phyloP scores from a whole-genome alignment of 2,888 invertebrate species.

The Ryuthela nishihirai region DNA sequence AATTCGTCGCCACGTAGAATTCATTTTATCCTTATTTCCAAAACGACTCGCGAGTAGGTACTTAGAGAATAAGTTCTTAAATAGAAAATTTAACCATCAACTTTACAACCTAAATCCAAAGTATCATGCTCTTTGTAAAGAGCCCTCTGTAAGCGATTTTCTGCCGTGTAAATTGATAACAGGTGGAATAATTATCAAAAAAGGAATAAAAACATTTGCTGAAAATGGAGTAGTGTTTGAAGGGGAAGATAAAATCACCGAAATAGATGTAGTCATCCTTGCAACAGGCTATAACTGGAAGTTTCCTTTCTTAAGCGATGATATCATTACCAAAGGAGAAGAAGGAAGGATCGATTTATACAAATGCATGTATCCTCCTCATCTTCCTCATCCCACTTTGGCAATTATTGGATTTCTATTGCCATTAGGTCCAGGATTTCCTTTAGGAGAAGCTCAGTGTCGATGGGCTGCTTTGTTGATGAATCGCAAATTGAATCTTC shows the following conservation, averaged over 20 bases:
- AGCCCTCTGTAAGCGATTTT: conserved; percentile 51
- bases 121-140: conserved; percentile 46
- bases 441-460: conserved; percentile 54
- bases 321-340: conserved; percentile 29
- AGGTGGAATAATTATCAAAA: conserved; percentile 48
- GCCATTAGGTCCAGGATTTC: conserved; percentile 54
- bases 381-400: conserved; percentile 48
- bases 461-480: conserved; percentile 51
- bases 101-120: conserved; percentile 51
- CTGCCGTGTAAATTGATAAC: conserved; percentile 52
- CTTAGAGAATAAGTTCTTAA: conserved; percentile 19
- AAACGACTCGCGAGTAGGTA: conserved; percentile 16
- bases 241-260: conserved; percentile 19
- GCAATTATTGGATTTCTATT: conserved; percentile 53
- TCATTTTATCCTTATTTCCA: conserved; percentile 7
- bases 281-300: conserved; percentile 51
- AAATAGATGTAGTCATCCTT: conserved; percentile 47
- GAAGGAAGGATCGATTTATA: conserved; percentile 48
- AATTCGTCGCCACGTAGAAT: conserved; percentile 24
- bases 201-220: conserved; percentile 44
- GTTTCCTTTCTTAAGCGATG: conserved; percentile 47
- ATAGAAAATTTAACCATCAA: conserved; percentile 46
- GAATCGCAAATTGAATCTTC: conserved; percentile 42
- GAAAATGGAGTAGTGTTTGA: conserved; percentile 34
- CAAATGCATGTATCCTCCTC: conserved; percentile 51